A percentile compares a stretch with the other conserved stretches of the same genome.
These are phyloP conservation scores for Diplosoma virens DNA, from an alignment of 23 tunicate species.

Conservation along the genomic window DNA sequence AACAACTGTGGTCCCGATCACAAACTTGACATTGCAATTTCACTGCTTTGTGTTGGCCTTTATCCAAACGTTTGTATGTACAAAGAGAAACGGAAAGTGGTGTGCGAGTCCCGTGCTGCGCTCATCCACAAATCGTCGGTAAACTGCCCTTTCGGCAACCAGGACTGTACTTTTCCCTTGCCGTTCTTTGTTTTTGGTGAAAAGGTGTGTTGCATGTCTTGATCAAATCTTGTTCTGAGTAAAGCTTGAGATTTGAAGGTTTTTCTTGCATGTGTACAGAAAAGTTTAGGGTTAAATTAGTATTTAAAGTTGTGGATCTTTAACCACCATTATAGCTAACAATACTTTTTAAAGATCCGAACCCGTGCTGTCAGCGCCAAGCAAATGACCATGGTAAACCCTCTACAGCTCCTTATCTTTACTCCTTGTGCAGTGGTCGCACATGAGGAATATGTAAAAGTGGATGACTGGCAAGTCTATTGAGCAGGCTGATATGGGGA, in stretches of 20 bases:
- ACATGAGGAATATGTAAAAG: constrained; percentile 56
- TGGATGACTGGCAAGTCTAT: constrained; percentile 85
- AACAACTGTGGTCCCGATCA: constrained; percentile 61
- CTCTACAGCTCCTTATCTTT: constrained; percentile 73
- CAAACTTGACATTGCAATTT: constrained; percentile 64
- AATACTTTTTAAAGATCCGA: too few relatives aligned
- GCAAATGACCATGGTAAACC: constrained; percentile 86
- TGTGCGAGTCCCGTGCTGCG: constrained; percentile 80
- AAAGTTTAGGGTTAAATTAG: too few relatives aligned
- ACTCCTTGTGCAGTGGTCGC: constrained; percentile 64
- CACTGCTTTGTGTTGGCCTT: constrained; percentile 78
- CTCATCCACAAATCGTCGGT: constrained; percentile 94
- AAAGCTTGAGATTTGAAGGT: not conserved
- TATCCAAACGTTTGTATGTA: constrained; percentile 89
- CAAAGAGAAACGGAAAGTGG: constrained; percentile 84
- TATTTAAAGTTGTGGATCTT: too few relatives aligned
- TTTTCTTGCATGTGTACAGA: too few relatives aligned
- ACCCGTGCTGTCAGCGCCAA: constrained; percentile 88
- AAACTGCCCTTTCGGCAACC: constrained; percentile 94
- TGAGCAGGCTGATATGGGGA: not conserved
- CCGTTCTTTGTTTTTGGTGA: constrained; percentile 91
- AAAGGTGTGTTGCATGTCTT: constrained; percentile 44
- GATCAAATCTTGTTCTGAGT: not conserved
- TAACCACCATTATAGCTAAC: too few relatives aligned
- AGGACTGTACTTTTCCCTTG: constrained; percentile 81